These are phyloP conservation scores for Mormyrops attenuatus DNA, from an alignment of 2,797 vertebrate species.

Conservation along the genomic window DNA sequence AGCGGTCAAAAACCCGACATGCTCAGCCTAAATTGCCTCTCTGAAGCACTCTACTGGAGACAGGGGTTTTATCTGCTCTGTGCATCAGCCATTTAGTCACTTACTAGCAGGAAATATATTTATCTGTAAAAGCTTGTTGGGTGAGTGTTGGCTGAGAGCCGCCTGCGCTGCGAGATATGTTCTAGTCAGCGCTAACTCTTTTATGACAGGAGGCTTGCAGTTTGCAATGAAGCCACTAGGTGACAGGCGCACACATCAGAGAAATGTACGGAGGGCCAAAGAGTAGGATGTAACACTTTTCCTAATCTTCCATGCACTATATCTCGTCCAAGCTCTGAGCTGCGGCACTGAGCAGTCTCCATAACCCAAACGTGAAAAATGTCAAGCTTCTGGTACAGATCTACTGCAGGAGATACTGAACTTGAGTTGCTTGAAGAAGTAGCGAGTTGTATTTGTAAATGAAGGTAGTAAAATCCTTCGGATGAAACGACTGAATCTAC, in stretches of 20 bases:
- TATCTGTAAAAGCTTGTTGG: neutral
- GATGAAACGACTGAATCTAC: neutral
- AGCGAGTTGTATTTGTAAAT: neutral
- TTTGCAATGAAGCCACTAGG: neutral
- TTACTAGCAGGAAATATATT: neutral
- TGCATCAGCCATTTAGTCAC: conserved; percentile 4
- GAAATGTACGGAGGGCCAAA: neutral
- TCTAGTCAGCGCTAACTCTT: neutral
- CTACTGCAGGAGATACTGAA: neutral
- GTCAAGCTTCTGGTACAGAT: neutral
- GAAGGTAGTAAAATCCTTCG: neutral
- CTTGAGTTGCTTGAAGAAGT: neutral
- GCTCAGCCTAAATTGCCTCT: neutral
- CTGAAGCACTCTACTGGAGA: conserved; percentile 1
- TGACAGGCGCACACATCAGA: neutral
- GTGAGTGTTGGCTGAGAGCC: neutral
- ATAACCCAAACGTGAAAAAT: neutral
- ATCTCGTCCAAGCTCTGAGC: neutral
- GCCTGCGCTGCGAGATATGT: neutral
- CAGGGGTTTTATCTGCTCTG: neutral
- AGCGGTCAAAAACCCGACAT: neutral
- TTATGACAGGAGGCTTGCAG: neutral
- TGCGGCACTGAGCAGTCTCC: neutral
- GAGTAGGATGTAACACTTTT: neutral
- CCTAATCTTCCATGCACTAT: neutral